A percentile compares a stretch with the other conserved stretches of the same genome.
These are phyloP conservation scores for Clangula hyemalis DNA, from an alignment of 2,797 vertebrate species.

Conservation along the genomic window DNA sequence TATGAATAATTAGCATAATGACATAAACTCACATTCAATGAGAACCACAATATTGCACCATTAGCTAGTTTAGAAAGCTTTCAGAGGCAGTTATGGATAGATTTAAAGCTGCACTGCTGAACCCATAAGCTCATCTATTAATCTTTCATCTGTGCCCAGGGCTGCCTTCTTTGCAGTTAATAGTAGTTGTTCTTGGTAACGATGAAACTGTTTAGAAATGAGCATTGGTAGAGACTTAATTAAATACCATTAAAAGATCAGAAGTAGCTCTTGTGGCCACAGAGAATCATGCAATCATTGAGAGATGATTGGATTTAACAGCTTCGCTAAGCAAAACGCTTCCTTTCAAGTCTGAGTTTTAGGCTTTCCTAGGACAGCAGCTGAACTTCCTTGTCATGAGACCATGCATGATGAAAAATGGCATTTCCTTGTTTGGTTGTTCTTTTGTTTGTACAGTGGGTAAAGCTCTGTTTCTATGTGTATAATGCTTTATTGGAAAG, in stretches of 20 bases:
- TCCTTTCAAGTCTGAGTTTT: neutral
- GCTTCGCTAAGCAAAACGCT: neutral
- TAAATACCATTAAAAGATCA: conserved; percentile 14
- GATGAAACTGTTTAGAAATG: neutral
- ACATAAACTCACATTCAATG: neutral
- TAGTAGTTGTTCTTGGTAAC: neutral
- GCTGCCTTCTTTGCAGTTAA: neutral
- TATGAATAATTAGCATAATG: neutral
- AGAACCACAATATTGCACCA: neutral
- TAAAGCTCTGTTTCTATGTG: neutral
- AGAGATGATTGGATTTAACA: neutral
- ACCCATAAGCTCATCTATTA: neutral
- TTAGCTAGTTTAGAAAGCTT: neutral
- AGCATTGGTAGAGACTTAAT: conserved; percentile 13
- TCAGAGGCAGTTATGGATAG: neutral
- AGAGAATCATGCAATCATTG: neutral
- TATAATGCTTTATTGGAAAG: neutral
- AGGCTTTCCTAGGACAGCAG: neutral
- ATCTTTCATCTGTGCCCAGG: neutral
- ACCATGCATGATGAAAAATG: neutral
- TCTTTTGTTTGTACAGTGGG: neutral
- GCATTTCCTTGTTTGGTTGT: neutral
- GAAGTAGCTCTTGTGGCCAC: neutral
- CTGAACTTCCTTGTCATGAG: neutral
- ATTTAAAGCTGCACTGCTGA: neutral